Evolutionary conservation across 2,113 vertebrate species (phyloP).

Genomic region (Bostrychus sinensis): DNA sequence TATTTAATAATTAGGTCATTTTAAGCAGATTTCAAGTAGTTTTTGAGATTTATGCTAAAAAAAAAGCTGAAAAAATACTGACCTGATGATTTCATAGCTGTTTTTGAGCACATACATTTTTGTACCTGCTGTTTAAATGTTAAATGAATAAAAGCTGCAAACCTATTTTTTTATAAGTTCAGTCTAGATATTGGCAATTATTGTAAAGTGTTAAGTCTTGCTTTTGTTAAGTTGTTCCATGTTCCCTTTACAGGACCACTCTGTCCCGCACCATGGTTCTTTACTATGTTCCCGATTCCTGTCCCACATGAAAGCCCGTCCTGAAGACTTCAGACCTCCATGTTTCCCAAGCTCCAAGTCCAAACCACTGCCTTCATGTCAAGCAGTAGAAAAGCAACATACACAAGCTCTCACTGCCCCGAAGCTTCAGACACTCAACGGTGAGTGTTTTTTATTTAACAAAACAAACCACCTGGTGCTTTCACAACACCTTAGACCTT

Average conservation of each 20-base stretch:
- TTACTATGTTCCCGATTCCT: constrained; percentile 70
- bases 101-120: too few species aligned
- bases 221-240: background rate
- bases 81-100: too few species aligned
- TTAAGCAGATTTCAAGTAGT: too few species aligned
- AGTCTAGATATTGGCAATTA: too few species aligned
- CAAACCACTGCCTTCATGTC: constrained; percentile 40
- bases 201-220: too few species aligned
- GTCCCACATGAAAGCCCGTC: constrained; percentile 71
- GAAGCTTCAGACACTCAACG: constrained; percentile 25
- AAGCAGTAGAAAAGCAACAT: constrained; percentile 13
- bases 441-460: constrained; percentile 42
- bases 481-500: constrained; percentile 27
- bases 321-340: constrained; percentile 38
- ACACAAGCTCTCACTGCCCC: constrained; percentile 13
- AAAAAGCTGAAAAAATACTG: too few species aligned
- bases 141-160: too few species aligned
- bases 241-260: constrained; percentile 34
- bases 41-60: too few species aligned
- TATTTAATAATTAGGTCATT: too few species aligned
- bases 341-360: constrained; percentile 36
- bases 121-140: too few species aligned
- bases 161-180: too few species aligned
- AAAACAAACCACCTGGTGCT: constrained; percentile 49
- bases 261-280: constrained; percentile 1